Conservation (phyloP, 2,113 vertebrate species). For the Equus quagga region DNA sequence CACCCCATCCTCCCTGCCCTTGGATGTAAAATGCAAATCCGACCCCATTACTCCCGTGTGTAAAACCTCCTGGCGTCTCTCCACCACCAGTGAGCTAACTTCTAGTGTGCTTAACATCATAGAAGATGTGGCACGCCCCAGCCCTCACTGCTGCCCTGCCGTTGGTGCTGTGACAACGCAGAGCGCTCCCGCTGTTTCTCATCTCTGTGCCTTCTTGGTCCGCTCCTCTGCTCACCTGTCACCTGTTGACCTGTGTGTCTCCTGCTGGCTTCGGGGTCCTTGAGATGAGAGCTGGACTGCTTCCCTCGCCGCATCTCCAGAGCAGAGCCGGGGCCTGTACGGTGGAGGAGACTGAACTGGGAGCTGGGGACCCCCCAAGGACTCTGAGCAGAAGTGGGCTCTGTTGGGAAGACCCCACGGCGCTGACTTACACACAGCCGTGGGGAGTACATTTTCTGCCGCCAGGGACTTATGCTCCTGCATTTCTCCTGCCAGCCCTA, state of each 20-base stretch:
- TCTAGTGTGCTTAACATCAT: neutral
- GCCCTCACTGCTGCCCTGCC: accelerated
- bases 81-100: neutral
- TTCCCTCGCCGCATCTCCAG: neutral
- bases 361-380: neutral
- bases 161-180: accelerated
- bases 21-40: neutral
- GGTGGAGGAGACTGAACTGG: neutral
- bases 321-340: neutral
- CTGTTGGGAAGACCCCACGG: no score
- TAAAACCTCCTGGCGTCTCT: neutral
- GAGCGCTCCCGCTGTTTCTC: neutral
- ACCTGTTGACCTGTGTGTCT: neutral
- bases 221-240: neutral
- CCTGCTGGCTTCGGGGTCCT: neutral
- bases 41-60: neutral
- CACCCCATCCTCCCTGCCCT: accelerated
- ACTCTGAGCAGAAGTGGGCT: neutral
- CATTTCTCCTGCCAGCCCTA: neutral
- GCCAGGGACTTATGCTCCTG: neutral
- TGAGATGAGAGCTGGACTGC: neutral
- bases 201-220: neutral
- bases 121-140: neutral
- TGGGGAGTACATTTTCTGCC: accelerated
- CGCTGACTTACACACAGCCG: no score